Base-by-base conservation (phyloP, 1,140 invertebrate species). In the Drosophila albomicans region DNA sequence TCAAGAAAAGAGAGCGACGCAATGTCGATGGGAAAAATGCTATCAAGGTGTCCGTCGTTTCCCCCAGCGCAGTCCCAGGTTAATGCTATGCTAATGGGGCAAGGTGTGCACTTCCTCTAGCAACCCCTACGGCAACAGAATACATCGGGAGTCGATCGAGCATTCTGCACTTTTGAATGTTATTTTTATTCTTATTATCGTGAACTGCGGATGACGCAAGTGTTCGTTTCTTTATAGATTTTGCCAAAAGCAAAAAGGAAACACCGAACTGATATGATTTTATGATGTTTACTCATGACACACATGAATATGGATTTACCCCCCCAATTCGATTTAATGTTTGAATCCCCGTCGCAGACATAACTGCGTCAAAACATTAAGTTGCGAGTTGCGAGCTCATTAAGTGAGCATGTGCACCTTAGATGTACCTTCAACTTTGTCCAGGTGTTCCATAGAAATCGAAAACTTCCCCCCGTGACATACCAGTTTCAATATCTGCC, bases 51-150 rank as follows among this genome's bases (percentile, higher is more conserved):
- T 13, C 45, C 2, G 20, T 0, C 20, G 20, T 4, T 25, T 25
- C 20, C 20, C 20, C 20, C 20, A 25, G 20, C 3, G 20, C 20
- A 25, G 20, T 25, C 35, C 46, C 43, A 67, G 79, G 71, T 75
- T 87, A 87, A 87, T 88, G 67, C 68, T 81, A 87, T 87, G 84
- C 85, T 80, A 87, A 87, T 87, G 81, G 70, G 78, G 79, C 73
- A 87, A 48, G 54, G 54, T 57, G 51, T 54, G 51, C 51, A 54
- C 51, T 54, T 54, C 51, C 51, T 35, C n/a, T 32, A 38, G 11
- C 68, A 81, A 77, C 81, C 81, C 81, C 62, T 84, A 45, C 48
- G 11, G 48, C 25, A 49, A 49, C 20, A 8, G 16, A 48, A 20
- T 48, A 11, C 5, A 48, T 25, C 20, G 20, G 4, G 20, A 16